Base-by-base conservation (phyloP, 1,140 invertebrate species). In the Drosophila pseudoobscura region DNA sequence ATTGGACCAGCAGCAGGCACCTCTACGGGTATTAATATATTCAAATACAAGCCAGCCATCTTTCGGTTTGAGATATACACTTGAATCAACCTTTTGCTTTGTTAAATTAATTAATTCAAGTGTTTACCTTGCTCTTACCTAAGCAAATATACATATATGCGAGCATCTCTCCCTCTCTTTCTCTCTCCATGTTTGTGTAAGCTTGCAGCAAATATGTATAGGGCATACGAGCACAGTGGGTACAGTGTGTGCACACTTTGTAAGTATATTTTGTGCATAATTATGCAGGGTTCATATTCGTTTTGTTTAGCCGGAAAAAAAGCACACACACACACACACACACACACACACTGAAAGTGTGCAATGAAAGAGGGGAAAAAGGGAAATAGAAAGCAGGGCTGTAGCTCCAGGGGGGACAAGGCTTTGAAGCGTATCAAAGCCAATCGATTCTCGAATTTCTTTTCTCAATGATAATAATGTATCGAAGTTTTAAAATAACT, bases 201-300 rank as follows among this genome's bases (percentile, higher is more conserved):
- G 20, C 20, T 6, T 41, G 39, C 43, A 44, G 64, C 71, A 78
- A 84, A 82, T 71, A 78, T 84, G 84, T 71, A 75, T 65, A 20
- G 44, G 50, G 45, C 47, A 63, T 22, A 53, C 24, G 61, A 24
- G 58, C 22, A 49, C 2, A 53, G 20, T 20, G 20, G 20, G 41
- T 59, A 9, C 59, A 29, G 45, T 59, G 15, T 63, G 55, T 52
- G 26, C 60, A n/a, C 20, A 41, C 41, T 68, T 29, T 55, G 49
- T 31, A 41, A 17, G 20, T 74, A 50, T 53, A 73, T 74, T 63
- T 74, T 73, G 58, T 62, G 79, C 79, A 84, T 83, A 83, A 83
- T 83, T 83, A 79, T 83, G 75, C 79, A 83, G 45, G 71, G 80
- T 63, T 84, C 77, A 80, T 78, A 71, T 80, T 56, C 59, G 65